Evolutionary conservation across 2,888 invertebrate genomes (phyloP), one percentile per base, ranked within the genome.

Genomic region (Eudemis profundana): DNA sequence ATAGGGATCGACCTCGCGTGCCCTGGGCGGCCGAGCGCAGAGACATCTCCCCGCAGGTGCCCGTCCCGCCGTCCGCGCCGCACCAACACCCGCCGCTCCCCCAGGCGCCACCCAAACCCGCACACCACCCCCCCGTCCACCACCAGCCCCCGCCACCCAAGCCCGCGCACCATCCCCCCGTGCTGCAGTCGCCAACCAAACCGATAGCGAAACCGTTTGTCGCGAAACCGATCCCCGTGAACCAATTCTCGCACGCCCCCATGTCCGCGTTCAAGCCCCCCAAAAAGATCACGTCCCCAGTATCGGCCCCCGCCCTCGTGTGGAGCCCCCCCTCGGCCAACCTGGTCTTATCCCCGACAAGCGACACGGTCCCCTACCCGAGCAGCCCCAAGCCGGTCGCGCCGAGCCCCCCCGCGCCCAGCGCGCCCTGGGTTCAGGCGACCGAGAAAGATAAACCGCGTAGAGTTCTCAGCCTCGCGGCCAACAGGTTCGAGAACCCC

Each of bases 211-310:
- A 93, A 70, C 92, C 93, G 44, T 92, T 93, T 63, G 86, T 89
- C 19, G 91, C 94, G 23, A 93, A 94, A 77, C 94, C 94, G 8
- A 85, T 93, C 44, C 93, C 94, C 2, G 93, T 95, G 0, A 96
- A 96, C 78, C 94, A 95, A 73, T 96, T 96, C 76, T 95, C 95
- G 21, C 96, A 96, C 79, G 96, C 96, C 0, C 95, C 95, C 0
- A 94, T 95, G 90, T 96, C 96, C 8, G 96, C 95, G 3, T 96
- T 96, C 76, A 94, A 95, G 70, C 96, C 95, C 0, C 92, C 90
- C 66, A 87, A 90, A 65, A 92, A 86, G 71, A 85, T 86, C 65
- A 78, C 78, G 27, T 92, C 87, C 7, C 91, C 92, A 3, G 83
- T 80, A 5, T 74, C 74, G 21, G 83, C 86, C 8, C 83, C 85